Base-by-base conservation (phyloP, 2,797 vertebrate genomes). In the Sus cebifrons region DNA sequence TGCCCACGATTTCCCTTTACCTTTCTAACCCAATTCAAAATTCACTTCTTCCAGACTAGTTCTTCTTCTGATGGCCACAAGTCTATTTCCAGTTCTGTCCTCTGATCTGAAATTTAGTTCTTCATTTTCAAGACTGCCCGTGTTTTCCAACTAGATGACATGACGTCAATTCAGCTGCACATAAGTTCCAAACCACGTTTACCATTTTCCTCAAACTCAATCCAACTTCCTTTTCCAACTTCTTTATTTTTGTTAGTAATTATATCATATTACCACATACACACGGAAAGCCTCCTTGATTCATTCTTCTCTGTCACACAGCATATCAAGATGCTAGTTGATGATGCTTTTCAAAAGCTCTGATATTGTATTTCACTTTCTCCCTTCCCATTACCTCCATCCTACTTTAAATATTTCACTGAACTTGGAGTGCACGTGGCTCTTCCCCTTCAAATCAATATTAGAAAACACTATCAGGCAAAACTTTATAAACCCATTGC, bases 171-270 rank as follows among this genome's bases (percentile, higher is more conserved):
- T 10, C 25, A 81, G 7, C 64, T 87, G 58, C 64, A 70, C 6
- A 8, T 86, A 89, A 82, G 14, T 65, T 86, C 60, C 89, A 79
- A 85, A 75, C 44, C 70, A 82, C n/a, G 36, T 56, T 73, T 79
- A 68, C 8, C 49, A 36, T 89, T 95, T 93, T 56, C 83, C n/a
- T 36, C 64, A 89, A 95, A 86, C 32, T 86, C 29, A 95, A 40
- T n/a, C n/a, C 27, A 78, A 91, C 95, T 91, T 94, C 88, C 89
- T 74, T 58, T 78, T 25, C 86, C 29, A 83, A 77, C 91, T 93
- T 97, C 95, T 92, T 91, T 13, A 74, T 94, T 96, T 88, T 77
- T 86, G 29, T 62, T 64, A 44, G 32, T 68, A 52, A 70, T 87
- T 83, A 49, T 73, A 17, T 91, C 79, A 58, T 23, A 60, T 78